A percentile compares a stretch with the other conserved stretches of the same genome.
Conservation (phyloP, 2,888 invertebrate species). For the Sarcophaga subvicina region DNA sequence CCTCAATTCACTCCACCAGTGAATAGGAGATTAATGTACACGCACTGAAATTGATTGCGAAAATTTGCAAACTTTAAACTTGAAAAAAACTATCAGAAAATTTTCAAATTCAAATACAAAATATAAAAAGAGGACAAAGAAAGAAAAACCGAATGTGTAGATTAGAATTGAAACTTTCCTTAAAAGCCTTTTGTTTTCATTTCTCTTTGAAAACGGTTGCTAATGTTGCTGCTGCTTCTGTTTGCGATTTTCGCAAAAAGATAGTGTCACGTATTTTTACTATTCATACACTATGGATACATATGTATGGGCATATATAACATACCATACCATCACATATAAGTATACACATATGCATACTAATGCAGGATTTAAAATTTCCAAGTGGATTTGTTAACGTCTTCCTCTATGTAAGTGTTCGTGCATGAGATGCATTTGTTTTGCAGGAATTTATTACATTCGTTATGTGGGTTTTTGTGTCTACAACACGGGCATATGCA, state of each 20-base stretch:
- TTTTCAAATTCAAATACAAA: background rate
- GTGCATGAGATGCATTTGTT: background rate
- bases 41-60: slow-evolving; percentile 56
- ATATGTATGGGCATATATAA: background rate
- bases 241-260: slow-evolving; percentile 22
- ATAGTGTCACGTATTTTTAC: slow-evolving; percentile 48
- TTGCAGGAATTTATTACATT: slow-evolving; percentile 44
- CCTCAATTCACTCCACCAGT: too few relatives aligned
- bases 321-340: background rate
- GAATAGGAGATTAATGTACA: background rate
- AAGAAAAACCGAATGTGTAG: slow-evolving; percentile 27
- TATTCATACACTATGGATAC: background rate
- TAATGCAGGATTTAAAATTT: background rate
- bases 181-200: slow-evolving; percentile 27
- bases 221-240: background rate
- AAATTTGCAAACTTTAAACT: slow-evolving; percentile 67
- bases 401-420: too few relatives aligned
- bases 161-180: slow-evolving; percentile 31
- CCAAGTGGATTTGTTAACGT: background rate
- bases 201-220: background rate
- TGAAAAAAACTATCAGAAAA: slow-evolving; percentile 40
- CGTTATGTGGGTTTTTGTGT: slow-evolving; percentile 39
- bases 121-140: background rate
- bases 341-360: background rate
- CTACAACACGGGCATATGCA: slow-evolving; percentile 9